These are phyloP conservation scores for Campaea margaritaria DNA, from an alignment of 2,888 invertebrate species.

Conservation along the genomic window DNA sequence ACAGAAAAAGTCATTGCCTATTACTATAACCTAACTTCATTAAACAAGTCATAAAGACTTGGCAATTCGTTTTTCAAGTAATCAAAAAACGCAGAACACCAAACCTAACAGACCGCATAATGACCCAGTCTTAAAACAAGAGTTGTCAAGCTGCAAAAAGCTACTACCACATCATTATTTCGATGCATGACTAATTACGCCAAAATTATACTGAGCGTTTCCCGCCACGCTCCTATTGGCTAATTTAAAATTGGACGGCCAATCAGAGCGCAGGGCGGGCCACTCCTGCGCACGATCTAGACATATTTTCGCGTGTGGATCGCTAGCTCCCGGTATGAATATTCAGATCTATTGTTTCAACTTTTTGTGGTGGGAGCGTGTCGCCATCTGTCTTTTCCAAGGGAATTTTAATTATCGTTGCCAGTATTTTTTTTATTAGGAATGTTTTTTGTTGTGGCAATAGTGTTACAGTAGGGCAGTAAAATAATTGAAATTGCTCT, in stretches of 20 bases:
- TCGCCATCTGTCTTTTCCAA: slow-evolving; percentile 38
- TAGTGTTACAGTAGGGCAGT: no score
- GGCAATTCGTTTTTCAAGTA: not conserved
- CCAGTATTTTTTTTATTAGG: not conserved
- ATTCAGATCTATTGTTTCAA: slow-evolving; percentile 48
- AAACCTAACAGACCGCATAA: slow-evolving; percentile 41
- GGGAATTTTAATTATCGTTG: slow-evolving; percentile 19
- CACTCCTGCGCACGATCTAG: slow-evolving; percentile 76
- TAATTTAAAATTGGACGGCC: slow-evolving; percentile 69
- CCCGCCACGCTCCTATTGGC: slow-evolving; percentile 67
- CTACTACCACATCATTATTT: slow-evolving; percentile 55
- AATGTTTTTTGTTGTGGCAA: not conserved
- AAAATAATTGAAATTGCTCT: no score
- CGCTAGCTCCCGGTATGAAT: slow-evolving; percentile 64
- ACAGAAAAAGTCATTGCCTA: no score
- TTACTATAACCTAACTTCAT: no score
- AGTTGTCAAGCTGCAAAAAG: slow-evolving; percentile 43
- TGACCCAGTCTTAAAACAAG: slow-evolving; percentile 43
- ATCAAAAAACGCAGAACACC: slow-evolving; percentile 8
- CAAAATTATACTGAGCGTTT: slow-evolving; percentile 76
- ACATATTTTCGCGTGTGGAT: slow-evolving; percentile 47
- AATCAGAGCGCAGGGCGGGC: slow-evolving; percentile 76
- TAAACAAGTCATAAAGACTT: not conserved
- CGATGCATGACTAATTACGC: slow-evolving; percentile 82
- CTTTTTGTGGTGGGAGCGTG: slow-evolving; percentile 36